Evolutionary conservation across 2,797 vertebrate genomes (phyloP), one percentile per base, ranked within the genome.

Genomic region (Gymnopithys bicolor): DNA sequence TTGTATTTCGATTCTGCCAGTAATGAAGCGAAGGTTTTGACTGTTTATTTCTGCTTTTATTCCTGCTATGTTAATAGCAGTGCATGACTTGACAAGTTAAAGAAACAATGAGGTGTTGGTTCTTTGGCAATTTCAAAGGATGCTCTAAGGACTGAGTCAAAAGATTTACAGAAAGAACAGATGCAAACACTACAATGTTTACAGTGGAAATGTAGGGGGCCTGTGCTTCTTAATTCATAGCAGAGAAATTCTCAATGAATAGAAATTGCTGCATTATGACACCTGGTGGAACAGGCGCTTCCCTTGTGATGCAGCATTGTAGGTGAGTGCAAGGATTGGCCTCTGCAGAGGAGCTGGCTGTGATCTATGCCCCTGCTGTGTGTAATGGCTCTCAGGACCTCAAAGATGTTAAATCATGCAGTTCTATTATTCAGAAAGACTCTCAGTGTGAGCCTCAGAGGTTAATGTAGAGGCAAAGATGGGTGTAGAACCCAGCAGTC

Each of bases 21-120:
- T 66, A 79, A 75, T 7, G 56, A 21, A 70, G 48, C 52, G 63
- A 45, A 73, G 41, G 13, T 45, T 93, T 89, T 74, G 46, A 35
- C 28, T 86, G 49, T 70, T 91, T 78, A 48, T 84, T 96, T 96
- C 46, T 92, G 45, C 84, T 87, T 84, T 71, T 84, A 62, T 58
- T 86, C 69, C 88, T 83, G 48, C 25, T 81, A 10, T 58, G 39
- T 41, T 64, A 63, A 60, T 62, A 87, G 52, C 41, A 23, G 35
- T 52, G 27, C 33, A 5, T 49, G 37, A 13, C 43, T 84, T 79
- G 78, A 53, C 32, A 84, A 78, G 48, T 77, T 41, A 39, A 63
- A 86, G 87, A 70, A 92, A 71, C 73, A 64, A 63, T 7, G 66
- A 90, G 18, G 77, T 84, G 66, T 79, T 92, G 68, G 9, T 55